A percentile compares a stretch with the other conserved stretches of the same genome.
Evolutionary conservation across 2,113 vertebrate genomes (phyloP).

Genomic region (Sitta europaea): DNA sequence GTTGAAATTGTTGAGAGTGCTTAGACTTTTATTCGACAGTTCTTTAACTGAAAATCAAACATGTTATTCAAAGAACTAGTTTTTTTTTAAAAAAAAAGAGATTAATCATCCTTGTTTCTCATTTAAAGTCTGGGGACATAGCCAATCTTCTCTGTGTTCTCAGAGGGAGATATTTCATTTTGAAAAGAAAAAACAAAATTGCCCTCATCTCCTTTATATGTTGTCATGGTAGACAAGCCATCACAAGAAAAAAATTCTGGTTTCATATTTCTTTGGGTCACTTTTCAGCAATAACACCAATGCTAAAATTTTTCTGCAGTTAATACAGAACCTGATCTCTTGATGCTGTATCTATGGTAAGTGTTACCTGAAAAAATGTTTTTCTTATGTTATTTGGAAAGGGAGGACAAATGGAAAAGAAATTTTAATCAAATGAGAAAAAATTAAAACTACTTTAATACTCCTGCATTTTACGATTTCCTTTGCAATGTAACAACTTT

Average conservation of each 20-base stretch:
- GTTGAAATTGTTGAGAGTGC: not conserved
- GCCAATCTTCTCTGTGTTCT: conserved; percentile 31
- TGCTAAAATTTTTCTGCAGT: not conserved
- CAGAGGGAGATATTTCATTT: conserved; percentile 17
- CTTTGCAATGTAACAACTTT: not conserved
- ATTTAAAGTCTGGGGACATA: not conserved
- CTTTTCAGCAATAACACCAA: not conserved
- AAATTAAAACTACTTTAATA: not conserved
- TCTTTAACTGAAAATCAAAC: not conserved
- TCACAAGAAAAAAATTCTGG: not conserved
- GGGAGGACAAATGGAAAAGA: not conserved
- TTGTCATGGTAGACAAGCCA: not conserved
- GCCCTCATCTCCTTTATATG: not conserved
- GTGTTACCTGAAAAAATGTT: not conserved
- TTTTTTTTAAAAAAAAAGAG: not conserved
- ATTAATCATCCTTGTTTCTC: conserved; percentile 31
- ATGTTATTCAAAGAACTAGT: not conserved
- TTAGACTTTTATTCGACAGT: not conserved
- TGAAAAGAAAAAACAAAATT: conserved; percentile 15
- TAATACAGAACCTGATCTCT: not conserved
- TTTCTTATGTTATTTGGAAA: not conserved
- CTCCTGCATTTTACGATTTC: not conserved
- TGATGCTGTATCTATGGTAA: not conserved
- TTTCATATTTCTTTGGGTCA: not conserved
- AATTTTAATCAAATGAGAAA: not conserved